Evolutionary conservation across 2,888 invertebrate species (phyloP), one percentile per base, ranked within the genome.

Genomic region (Acleris sparsana): DNA sequence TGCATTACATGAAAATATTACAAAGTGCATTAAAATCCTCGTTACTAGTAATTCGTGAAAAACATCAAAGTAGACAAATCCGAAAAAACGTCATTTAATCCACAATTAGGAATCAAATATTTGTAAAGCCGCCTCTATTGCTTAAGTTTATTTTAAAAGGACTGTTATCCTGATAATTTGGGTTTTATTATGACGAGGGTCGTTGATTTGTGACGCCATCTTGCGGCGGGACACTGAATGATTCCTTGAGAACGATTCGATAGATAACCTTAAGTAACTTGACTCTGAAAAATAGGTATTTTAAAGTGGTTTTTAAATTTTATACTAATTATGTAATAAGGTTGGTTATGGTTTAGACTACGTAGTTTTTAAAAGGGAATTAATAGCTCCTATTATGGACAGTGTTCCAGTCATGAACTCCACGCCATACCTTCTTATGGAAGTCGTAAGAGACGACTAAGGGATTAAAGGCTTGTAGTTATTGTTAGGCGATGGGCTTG

Each of bases 181-280:
- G 77, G 73, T 82, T 85, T 84, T 86, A 85, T 85, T 83, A 84
- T 84, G 85, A 86, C 82, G 77, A 84, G 85, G 86, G 85, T 85
- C 70, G 66, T 66, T 80, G 84, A 83, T 82, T 85, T 76, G 83
- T 79, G 80, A 75, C 70, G 74, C 70, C 63, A 53, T 61, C 70
- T 67, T 67, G 69, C 71, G 72, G 73, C 68, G 70, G 69, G 69
- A 73, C 65, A 72, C 63, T 74, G 71, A 77, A 72, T 75, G 74
- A 77, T 75, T 74, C 65, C 70, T 71, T 67, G 55, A 49, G 44
- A 61, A 60, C 65, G 65, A 65, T 61, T 61, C 55, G 51, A 51
- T 65, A 29, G 60, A 65, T 51, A 65, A 60, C 60, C 51, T 65
- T 49, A 59, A 55, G 64, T 60, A 65, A 65, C 56, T 56, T 65